Evolutionary conservation across 2,888 invertebrate genomes (phyloP).

Genomic region (Odontomyia ornata): DNA sequence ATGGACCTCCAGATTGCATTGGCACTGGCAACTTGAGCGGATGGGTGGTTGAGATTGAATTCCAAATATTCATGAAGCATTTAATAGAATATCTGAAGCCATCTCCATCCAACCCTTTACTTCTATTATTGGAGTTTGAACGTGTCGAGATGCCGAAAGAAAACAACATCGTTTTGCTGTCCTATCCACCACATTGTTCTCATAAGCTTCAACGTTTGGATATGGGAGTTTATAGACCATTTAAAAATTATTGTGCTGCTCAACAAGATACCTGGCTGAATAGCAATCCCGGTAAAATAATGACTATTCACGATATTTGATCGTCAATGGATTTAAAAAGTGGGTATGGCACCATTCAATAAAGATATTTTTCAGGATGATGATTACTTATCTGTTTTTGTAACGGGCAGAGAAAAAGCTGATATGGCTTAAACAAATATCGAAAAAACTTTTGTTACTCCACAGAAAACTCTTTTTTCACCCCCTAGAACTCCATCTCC

Average conservation of each 20-base stretch:
- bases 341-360: conserved; percentile 18
- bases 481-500: conserved; percentile 1
- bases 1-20: conserved; percentile 55
- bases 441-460: not conserved
- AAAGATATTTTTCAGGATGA: conserved; percentile 12
- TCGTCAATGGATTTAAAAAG: conserved; percentile 40
- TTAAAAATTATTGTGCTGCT: conserved; percentile 53
- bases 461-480: not conserved
- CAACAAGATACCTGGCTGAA: conserved; percentile 27
- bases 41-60: conserved; percentile 56
- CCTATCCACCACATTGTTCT: conserved; percentile 47
- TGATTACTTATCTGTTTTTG: conserved; percentile 2
- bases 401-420: not conserved
- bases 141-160: conserved; percentile 46
- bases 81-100: conserved; percentile 52
- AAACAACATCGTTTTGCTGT: conserved; percentile 46
- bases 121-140: conserved; percentile 49
- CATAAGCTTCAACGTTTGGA: conserved; percentile 53
- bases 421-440: not conserved
- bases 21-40: conserved; percentile 53
- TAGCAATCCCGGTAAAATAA: too few relatives aligned
- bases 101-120: conserved; percentile 32
- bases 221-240: conserved; percentile 50
- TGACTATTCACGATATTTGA: conserved; percentile 51
- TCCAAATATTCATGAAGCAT: conserved; percentile 55